Base-by-base conservation (phyloP, 1,140 invertebrate genomes). In the Rhyzopertha dominica region DNA sequence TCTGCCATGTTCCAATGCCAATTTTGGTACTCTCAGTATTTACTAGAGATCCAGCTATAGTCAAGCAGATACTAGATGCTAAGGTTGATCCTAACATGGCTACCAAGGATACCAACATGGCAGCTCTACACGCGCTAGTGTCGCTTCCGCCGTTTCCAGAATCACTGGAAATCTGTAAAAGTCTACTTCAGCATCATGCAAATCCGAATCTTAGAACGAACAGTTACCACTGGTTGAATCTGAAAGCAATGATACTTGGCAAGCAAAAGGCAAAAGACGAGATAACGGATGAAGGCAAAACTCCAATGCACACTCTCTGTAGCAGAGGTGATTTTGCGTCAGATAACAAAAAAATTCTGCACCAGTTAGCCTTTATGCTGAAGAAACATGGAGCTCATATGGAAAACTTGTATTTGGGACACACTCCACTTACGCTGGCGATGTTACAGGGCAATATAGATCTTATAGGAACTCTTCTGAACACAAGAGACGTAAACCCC, bases 1-100 rank as follows among this genome's bases (percentile, higher is more conserved):
- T 62, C 25, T 58, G 69, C 2, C 49, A 56, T 32, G 67, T 68
- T 50, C 73, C 74, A 10, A 61, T 73, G n/a, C 62, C 70, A 12
- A 58, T 68, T 1, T 26, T 75, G 8, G 55, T 70, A 1, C 56
- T 73, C 19, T 68, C 71, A 4, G 53, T 69, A 14, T 57, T 61
- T 26, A 61, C 65, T 1, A 66, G 66, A 13, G 60, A 56, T 37
- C 14, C 58, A 10, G 54, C 64, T 24, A 43, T 75, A 9, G 51
- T 75, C 10, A 47, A 59, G 29, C 43, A 63, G 13, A 47, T 75
- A 19, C 46, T 73, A 5, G 40, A 56, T 22, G 40, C 55, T 44
- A 66, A 67, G 4, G 69, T 66, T n/a, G 48, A 74, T 51, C 44
- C 67, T 1, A 66, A 74, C 52, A 58, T 65, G 50, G 46, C 42